A percentile compares a stretch with the other conserved stretches of the same genome.
phyloP scores from a whole-genome alignment of 2,888 invertebrate species.

The Ophion ellenae region DNA sequence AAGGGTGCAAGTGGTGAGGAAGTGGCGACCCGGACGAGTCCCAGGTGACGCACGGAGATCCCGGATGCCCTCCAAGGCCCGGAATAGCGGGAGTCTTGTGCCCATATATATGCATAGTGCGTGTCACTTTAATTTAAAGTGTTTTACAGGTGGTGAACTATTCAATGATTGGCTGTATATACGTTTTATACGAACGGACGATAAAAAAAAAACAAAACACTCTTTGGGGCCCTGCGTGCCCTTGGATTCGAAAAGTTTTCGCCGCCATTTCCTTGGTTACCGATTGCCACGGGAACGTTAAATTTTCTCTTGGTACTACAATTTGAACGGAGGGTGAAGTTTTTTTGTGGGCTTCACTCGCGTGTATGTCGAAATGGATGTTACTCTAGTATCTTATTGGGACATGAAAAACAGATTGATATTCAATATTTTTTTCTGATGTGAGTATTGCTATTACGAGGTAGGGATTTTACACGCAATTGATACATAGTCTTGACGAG shows the following conservation, averaged over 20 bases:
- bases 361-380: no score
- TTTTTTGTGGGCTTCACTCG: no score
- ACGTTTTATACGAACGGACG: background rate
- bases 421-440: no score
- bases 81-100: slow-evolving; percentile 5
- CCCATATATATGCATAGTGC: slow-evolving; percentile 16
- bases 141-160: slow-evolving; percentile 1
- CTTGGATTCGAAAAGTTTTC: background rate
- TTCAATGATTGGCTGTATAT: slow-evolving; percentile 11
- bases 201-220: background rate
- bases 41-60: slow-evolving; percentile 73
- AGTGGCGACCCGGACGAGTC: slow-evolving; percentile 72
- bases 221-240: background rate
- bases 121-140: slow-evolving; percentile 10
- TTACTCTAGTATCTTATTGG: no score
- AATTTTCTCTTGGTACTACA: no score
- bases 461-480: no score
- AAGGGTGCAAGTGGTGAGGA: slow-evolving; percentile 73
- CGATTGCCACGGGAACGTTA: no score
- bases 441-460: no score
- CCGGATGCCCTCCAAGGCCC: slow-evolving; percentile 20
- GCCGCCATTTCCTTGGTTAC: no score
- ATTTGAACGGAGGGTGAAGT: no score
- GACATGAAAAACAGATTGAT: no score
- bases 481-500: no score